phyloP scores from a whole-genome alignment of 2,797 vertebrate species.

The Gallinago solitaria region DNA sequence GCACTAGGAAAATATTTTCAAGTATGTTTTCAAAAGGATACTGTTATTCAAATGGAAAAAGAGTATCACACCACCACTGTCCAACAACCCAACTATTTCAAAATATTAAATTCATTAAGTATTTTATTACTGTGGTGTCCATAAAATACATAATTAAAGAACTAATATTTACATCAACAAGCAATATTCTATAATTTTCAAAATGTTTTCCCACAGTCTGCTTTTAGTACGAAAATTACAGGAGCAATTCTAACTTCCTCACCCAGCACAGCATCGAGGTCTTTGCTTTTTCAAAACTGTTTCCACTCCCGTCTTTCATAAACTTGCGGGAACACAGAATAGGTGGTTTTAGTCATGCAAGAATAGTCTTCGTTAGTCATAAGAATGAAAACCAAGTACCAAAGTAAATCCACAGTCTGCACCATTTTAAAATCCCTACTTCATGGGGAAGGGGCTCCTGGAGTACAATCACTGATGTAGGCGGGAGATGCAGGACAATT shows the following conservation, averaged over 20 bases:
- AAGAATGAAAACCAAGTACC: background rate
- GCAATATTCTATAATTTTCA: background rate
- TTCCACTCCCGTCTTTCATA: background rate
- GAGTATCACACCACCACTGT: background rate
- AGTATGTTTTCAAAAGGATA: conserved; percentile 33
- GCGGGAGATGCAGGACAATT: background rate
- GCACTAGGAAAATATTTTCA: conserved; percentile 52
- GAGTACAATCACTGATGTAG: background rate
- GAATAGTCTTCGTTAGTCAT: background rate
- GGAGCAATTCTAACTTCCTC: background rate
- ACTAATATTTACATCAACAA: background rate
- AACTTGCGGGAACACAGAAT: background rate
- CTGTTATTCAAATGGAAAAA: conserved; percentile 26
- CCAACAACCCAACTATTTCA: background rate
- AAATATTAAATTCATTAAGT: background rate
- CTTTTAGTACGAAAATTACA: background rate
- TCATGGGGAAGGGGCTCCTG: background rate
- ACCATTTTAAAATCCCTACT: background rate
- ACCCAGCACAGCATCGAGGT: background rate
- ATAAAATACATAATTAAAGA: background rate
- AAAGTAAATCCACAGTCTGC: background rate
- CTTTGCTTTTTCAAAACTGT: background rate
- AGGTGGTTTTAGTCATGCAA: background rate
- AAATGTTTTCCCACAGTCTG: background rate
- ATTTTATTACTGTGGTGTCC: background rate